These are phyloP conservation scores for Nesogale talazaci DNA, from an alignment of 2,113 vertebrate genomes.

Conservation along the genomic window DNA sequence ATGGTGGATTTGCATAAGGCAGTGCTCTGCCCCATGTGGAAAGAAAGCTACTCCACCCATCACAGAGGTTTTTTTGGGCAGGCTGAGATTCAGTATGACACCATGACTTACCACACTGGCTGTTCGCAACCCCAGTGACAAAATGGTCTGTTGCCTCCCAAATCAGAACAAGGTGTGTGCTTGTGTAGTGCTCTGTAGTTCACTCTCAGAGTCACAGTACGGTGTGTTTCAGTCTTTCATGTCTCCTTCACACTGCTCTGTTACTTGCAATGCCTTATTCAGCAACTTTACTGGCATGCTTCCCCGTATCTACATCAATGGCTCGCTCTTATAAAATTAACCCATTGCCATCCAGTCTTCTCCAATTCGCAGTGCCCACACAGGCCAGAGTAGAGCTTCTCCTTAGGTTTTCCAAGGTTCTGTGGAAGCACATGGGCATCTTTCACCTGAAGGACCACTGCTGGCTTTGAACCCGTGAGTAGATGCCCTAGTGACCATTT, in stretches of 20 bases:
- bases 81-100: too few species aligned
- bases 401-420: background rate
- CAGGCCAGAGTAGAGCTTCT: background rate
- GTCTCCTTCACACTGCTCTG: background rate
- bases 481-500: too few species aligned
- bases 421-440: background rate
- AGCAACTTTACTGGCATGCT: background rate
- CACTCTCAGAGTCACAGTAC: background rate
- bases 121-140: too few species aligned
- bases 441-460: background rate
- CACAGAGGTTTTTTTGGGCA: background rate
- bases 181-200: background rate
- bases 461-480: too few species aligned
- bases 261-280: background rate
- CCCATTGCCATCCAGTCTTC: background rate
- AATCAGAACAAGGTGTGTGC: constrained; percentile 5
- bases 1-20: background rate
- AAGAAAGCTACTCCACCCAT: background rate
- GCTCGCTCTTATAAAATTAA: background rate
- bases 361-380: background rate
- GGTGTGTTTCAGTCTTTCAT: background rate
- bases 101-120: too few species aligned
- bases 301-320: background rate
- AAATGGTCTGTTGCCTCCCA: background rate
- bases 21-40: background rate